Percentiles rank a stretch among this genome's conserved stretches.
These are phyloP conservation scores for Nebria ingens DNA, from an alignment of 1,140 invertebrate species.

Conservation along the genomic window DNA sequence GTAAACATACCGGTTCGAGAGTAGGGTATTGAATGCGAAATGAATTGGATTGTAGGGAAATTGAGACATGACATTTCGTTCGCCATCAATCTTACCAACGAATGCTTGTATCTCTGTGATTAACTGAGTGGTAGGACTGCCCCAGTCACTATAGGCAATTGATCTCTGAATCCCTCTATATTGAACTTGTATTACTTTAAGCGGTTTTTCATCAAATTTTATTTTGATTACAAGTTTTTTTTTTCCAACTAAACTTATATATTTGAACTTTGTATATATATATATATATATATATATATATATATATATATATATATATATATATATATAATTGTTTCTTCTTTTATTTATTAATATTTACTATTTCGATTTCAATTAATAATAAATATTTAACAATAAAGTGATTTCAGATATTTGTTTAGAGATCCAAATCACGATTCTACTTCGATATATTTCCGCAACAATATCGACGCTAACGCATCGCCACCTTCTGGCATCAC, in stretches of 20 bases:
- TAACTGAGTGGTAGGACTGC: not conserved
- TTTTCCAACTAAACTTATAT: not conserved
- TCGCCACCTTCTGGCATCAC: constrained; percentile 7
- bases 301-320: no score
- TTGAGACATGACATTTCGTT: constrained; percentile 1
- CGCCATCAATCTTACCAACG: not conserved
- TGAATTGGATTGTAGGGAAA: not conserved
- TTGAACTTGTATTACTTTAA: no score
- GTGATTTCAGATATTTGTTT: not conserved
- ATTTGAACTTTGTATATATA: not conserved
- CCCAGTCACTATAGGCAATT: no score
- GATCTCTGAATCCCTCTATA: no score
- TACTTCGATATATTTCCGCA: not conserved
- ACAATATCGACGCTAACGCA: not conserved
- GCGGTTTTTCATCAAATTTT: not conserved
- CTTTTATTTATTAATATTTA: no score
- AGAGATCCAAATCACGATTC: not conserved
- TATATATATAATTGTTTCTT: no score
- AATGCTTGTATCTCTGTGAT: not conserved
- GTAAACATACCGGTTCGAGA: not conserved
- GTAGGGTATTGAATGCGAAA: not conserved
- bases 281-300: not conserved
- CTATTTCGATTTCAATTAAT: not conserved
- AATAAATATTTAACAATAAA: not conserved
- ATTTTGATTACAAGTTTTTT: not conserved